Evolutionary conservation across 2,797 vertebrate species (phyloP).

Genomic region (Nannoperca australis): DNA sequence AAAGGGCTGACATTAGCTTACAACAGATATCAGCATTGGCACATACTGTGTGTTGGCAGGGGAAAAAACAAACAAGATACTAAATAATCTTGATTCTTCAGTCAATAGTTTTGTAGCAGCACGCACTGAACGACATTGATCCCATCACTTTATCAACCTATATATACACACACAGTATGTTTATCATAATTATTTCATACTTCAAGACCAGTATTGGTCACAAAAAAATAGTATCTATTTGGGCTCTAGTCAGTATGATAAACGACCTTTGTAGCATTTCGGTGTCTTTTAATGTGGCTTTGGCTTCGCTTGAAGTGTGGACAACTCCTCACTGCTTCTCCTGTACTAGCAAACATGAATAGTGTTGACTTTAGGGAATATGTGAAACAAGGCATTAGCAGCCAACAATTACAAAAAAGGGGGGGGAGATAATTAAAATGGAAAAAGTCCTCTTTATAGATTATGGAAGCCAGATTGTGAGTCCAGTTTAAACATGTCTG

Average conservation of each 20-base stretch:
- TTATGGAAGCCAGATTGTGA: background rate
- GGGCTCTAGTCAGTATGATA: background rate
- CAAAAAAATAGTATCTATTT: background rate
- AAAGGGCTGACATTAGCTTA: slow-evolving; percentile 27
- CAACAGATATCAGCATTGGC: slow-evolving; percentile 6
- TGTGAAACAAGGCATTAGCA: slow-evolving; percentile 22
- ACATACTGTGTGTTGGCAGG: background rate
- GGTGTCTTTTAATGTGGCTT: slow-evolving; percentile 29
- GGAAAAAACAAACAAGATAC: background rate
- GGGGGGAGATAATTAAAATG: background rate
- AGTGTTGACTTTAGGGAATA: slow-evolving; percentile 44
- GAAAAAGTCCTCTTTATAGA: background rate
- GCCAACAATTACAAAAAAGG: slow-evolving; percentile 19
- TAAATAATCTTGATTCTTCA: slow-evolving; percentile 2
- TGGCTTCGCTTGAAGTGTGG: slow-evolving; percentile 28
- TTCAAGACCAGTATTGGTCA: background rate
- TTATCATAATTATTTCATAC: background rate
- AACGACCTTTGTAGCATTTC: background rate
- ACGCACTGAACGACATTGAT: background rate
- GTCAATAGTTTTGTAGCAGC: background rate
- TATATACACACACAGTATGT: too few relatives aligned
- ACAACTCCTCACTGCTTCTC: slow-evolving; percentile 28
- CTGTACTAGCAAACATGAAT: slow-evolving; percentile 3
- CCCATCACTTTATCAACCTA: too few relatives aligned
- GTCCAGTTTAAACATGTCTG: slow-evolving; percentile 34